These are phyloP conservation scores for Ecdyonurus torrentis DNA, from an alignment of 2,888 invertebrate species.

Conservation along the genomic window DNA sequence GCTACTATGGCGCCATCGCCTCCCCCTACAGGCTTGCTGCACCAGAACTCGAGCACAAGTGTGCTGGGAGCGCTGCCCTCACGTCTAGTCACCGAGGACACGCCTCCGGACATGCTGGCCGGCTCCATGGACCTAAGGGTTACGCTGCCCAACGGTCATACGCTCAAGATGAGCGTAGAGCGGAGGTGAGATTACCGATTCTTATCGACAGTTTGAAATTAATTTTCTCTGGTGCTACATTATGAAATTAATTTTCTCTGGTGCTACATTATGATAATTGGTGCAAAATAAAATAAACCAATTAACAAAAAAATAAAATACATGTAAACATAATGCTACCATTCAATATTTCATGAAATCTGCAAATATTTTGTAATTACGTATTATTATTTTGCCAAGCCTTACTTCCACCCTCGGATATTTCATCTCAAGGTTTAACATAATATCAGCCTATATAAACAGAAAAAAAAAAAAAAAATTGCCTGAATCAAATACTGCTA, in stretches of 20 bases:
- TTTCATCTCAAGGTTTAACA: no score
- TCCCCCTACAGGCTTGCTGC: background rate
- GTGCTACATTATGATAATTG: background rate
- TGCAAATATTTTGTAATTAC: no score
- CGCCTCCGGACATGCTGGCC: conserved; percentile 49
- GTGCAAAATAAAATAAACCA: background rate
- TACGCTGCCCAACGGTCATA: conserved; percentile 36
- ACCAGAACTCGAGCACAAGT: background rate
- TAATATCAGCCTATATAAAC: no score
- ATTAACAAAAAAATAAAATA: background rate
- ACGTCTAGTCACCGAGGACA: conserved; percentile 41
- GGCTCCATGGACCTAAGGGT: conserved; percentile 50
- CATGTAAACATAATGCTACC: background rate
- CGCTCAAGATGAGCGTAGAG: conserved; percentile 37
- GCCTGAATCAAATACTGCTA: no score
- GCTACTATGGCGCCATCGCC: background rate
- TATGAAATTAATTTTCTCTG: background rate
- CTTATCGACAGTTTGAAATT: no score
- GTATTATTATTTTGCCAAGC: no score
- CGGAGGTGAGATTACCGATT: conserved; percentile 33
- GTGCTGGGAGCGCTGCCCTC: conserved; percentile 19
- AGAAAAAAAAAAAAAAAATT: no score
- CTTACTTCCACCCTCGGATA: no score
- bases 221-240: background rate
- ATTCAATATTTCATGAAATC: no score